phyloP scores from a whole-genome alignment of 2,113 vertebrate genomes.

The Cepphus grylle region DNA sequence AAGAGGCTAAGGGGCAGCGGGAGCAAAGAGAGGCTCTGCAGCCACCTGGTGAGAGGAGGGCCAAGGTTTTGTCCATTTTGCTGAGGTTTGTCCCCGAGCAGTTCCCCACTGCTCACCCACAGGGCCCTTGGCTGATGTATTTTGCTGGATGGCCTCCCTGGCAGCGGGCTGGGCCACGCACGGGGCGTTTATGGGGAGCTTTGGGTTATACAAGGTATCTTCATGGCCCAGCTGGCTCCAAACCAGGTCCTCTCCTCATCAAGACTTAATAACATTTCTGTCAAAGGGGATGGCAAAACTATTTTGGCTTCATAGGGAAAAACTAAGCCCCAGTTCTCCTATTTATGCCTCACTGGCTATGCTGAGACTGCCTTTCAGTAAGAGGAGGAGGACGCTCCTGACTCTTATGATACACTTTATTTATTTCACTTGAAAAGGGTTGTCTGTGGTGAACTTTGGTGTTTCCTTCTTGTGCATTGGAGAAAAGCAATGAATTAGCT shows the following conservation, averaged over 20 bases:
- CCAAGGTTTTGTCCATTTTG: accelerated
- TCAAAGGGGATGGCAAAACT: background rate
- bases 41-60: no score
- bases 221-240: accelerated
- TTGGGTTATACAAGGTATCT: accelerated
- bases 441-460: background rate
- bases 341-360: background rate
- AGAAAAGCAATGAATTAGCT: background rate
- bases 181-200: accelerated
- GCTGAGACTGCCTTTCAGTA: background rate
- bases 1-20: no score
- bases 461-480: background rate
- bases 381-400: background rate
- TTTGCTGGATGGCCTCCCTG: background rate
- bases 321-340: background rate
- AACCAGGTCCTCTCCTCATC: background rate
- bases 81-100: accelerated
- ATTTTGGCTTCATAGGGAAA: background rate
- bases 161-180: background rate
- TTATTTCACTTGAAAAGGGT: slow-evolving; percentile 8
- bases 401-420: background rate
- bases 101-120: accelerated
- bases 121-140: accelerated
- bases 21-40: no score
- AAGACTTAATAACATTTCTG: background rate